phyloP scores from a whole-genome alignment of 2,113 vertebrate genomes.

The Cololabis saira region DNA sequence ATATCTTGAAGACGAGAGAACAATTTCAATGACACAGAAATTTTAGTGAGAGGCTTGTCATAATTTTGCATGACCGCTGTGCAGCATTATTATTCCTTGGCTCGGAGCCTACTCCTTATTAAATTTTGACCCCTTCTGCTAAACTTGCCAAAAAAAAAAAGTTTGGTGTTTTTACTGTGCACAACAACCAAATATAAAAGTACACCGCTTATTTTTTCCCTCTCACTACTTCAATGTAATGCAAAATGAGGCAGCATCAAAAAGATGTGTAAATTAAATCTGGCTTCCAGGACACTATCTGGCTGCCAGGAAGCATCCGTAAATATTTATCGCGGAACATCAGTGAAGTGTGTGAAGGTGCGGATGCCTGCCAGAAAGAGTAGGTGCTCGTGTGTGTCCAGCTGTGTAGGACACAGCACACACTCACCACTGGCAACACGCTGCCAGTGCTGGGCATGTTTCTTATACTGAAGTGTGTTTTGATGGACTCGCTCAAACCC shows the following conservation, averaged over 20 bases:
- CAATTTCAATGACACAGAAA: conserved; percentile 34
- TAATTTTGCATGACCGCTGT: conserved; percentile 31
- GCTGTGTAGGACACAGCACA: conserved; percentile 53
- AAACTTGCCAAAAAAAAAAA: conserved; percentile 36
- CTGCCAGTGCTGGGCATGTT: conserved; percentile 46
- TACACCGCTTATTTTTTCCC: conserved; percentile 41
- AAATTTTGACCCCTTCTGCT: conserved; percentile 36
- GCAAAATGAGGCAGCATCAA: conserved; percentile 71
- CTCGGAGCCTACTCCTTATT: conserved; percentile 26
- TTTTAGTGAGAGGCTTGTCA: conserved; percentile 27
- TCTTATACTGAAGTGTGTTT: conserved; percentile 56
- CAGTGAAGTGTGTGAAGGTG: conserved; percentile 74
- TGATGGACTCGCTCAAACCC: conserved; percentile 48
- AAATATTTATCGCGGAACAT: conserved; percentile 79
- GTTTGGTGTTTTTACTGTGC: conserved; percentile 26
- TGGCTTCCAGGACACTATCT: conserved; percentile 71
- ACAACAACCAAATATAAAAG: conserved; percentile 30
- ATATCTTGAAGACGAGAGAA: conserved; percentile 39
- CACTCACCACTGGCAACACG: conserved; percentile 30
- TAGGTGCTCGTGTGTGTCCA: conserved; percentile 60
- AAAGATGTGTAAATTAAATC: conserved; percentile 76
- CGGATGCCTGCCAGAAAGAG: conserved; percentile 63
- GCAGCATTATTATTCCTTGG: conserved; percentile 36
- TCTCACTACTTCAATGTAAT: conserved; percentile 69
- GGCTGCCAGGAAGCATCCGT: conserved; percentile 71